Conservation (phyloP, 2,797 vertebrate species). For the Psittacula derbiana region DNA sequence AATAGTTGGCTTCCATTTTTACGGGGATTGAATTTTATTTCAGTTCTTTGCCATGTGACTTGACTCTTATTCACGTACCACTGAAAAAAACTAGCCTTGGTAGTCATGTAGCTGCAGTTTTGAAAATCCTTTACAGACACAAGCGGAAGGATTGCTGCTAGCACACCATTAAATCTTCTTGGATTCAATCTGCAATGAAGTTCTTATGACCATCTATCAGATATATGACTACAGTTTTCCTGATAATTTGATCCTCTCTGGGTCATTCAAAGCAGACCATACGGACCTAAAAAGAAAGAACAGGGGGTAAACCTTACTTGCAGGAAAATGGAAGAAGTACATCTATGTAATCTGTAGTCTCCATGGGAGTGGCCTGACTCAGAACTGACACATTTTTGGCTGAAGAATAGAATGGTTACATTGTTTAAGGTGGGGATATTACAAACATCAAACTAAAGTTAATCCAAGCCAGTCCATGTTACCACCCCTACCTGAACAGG, state of each 20-base stretch:
- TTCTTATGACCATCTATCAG: not conserved
- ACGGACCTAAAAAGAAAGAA: not conserved
- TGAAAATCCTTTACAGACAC: not conserved
- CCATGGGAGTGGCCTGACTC: not conserved
- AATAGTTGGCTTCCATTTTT: not conserved
- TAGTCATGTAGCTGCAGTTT: rapidly evolving
- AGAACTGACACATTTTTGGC: not conserved
- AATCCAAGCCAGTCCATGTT: not conserved
- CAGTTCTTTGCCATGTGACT: not conserved
- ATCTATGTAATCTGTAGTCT: not conserved
- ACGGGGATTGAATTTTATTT: not conserved
- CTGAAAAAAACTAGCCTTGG: not conserved
- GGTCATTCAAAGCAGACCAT: not conserved
- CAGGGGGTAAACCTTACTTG: not conserved
- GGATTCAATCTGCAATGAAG: not conserved
- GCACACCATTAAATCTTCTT: not conserved
- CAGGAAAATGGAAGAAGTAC: not conserved
- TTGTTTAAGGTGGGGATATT: not conserved
- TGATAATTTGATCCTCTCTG: not conserved
- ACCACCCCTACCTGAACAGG: not conserved
- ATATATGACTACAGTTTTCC: not conserved
- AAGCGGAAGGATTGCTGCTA: not conserved
- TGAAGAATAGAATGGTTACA: not conserved
- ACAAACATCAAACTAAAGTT: not conserved
- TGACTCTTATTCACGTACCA: not conserved